Evolutionary conservation across 2,888 invertebrate genomes (phyloP), one percentile per base, ranked within the genome.

Genomic region (Apocheima hispidaria): DNA sequence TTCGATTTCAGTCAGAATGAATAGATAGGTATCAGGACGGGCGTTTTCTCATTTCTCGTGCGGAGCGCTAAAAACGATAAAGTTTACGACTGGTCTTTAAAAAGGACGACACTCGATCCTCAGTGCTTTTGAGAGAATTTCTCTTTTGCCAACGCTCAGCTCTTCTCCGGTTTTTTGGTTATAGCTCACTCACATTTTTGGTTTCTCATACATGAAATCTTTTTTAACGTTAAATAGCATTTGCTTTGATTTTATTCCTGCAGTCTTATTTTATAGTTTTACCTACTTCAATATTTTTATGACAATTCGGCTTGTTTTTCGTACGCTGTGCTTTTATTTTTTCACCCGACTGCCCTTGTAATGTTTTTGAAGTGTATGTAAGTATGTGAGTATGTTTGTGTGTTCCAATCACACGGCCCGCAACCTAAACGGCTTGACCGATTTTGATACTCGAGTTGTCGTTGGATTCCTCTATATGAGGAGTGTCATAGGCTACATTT

Each of bases 1-100:
- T 68, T 66, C 60, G 68, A 70, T 63, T 63, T 63, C 58, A 63
- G 66, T 61, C 60, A 65, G 63, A 68, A 68, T 68, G 68, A 70
- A 66, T 66, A 68, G 70, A 70, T 70, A 65, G 67, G 66, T 70
- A 70, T 70, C 70, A 70, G 68, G 56, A 57, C 62, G 68, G 61
- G 73, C 74, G 75, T 80, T 78, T 75, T 77, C 76, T 83, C 82
- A 82, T 83, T 83, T 81, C 81, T 74, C 76, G 79, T 78, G 77
- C 79, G 81, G 82, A 84, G 81, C 87, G 81, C 82, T 83, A 81
- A 85, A 84, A 83, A 79, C 85, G 82, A 86, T 89, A 88, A 88
- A 87, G 72, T 88, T 88, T 88, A 88, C 86, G 89, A 87, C 81
- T 75, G 81, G 77, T 81, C 79, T 80, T 82, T 82, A 83, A 84